Conservation (phyloP, 2,113 vertebrate species). For the Prolemur simus region DNA sequence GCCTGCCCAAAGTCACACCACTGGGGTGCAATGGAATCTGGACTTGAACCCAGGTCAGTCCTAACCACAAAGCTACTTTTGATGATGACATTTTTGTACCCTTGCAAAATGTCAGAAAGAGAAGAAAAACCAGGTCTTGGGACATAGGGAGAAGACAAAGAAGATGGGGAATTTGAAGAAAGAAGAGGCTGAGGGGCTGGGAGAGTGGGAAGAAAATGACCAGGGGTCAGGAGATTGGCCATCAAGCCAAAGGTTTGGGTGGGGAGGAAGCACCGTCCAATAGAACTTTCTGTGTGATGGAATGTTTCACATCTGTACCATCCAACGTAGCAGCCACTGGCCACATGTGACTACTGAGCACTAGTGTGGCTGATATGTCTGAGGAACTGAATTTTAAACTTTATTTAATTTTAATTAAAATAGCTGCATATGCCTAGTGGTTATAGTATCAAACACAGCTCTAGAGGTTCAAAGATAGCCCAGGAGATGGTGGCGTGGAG, state of each 20-base stretch:
- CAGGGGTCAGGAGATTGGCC: not conserved
- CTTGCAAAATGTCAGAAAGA: not conserved
- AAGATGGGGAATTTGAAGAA: not conserved
- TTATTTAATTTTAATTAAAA: not conserved
- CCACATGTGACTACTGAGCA: not conserved
- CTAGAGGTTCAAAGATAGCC: not conserved
- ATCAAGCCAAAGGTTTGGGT: not conserved
- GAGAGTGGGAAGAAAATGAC: not conserved
- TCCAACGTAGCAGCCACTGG: not conserved
- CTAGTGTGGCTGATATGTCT: not conserved
- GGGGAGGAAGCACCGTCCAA: not conserved
- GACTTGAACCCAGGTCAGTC: not conserved
- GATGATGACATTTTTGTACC: not conserved
- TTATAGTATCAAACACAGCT: not conserved
- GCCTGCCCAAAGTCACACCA: not conserved
- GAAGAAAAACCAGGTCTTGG: not conserved
- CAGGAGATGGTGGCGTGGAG: not conserved
- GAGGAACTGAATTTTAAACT: not conserved
- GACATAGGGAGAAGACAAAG: not conserved
- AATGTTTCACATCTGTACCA: not conserved
- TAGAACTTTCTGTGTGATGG: not conserved
- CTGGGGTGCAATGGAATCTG: not conserved
- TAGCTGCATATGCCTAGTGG: not conserved
- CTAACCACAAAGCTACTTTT: not conserved
- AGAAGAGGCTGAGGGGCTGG: not conserved